Evolutionary conservation across 2,113 vertebrate species (phyloP).

Genomic region (Sterrhoptilus dennistouni): DNA sequence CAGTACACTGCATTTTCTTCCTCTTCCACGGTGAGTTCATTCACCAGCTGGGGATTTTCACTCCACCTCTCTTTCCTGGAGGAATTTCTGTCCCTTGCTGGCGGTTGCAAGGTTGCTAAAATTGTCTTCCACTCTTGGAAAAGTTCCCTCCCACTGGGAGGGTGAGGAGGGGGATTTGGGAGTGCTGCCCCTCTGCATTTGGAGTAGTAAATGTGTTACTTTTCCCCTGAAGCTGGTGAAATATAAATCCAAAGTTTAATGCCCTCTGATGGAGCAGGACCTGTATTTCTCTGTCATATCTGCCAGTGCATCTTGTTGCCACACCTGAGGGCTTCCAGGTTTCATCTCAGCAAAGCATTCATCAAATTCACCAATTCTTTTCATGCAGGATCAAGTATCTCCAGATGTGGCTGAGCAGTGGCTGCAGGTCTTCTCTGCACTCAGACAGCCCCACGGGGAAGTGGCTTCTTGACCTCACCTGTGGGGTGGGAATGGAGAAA

Average conservation of each 20-base stretch:
- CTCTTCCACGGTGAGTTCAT: not conserved
- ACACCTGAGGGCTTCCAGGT: constrained; percentile 62
- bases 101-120: not conserved
- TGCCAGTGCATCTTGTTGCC: constrained; percentile 48
- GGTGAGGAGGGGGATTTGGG: not conserved
- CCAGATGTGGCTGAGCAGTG: constrained; percentile 37
- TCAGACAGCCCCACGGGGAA: constrained; percentile 43
- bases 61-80: not conserved
- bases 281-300: constrained; percentile 29
- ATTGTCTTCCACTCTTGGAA: not conserved
- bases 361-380: constrained; percentile 80
- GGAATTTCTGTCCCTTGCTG: not conserved
- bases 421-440: constrained; percentile 7
- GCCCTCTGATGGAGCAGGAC: not conserved
- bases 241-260: not conserved
- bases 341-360: constrained; percentile 76
- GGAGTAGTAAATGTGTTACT: not conserved
- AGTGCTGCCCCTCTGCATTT: not conserved
- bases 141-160: accelerated
- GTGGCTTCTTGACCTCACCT: constrained; percentile 31
- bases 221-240: not conserved
- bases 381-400: constrained; percentile 82
- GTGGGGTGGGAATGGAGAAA: not conserved
- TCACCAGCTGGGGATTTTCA: not conserved
- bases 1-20: not conserved